phyloP scores from a whole-genome alignment of 2,797 vertebrate genomes.

The Vespertilio murinus region DNA sequence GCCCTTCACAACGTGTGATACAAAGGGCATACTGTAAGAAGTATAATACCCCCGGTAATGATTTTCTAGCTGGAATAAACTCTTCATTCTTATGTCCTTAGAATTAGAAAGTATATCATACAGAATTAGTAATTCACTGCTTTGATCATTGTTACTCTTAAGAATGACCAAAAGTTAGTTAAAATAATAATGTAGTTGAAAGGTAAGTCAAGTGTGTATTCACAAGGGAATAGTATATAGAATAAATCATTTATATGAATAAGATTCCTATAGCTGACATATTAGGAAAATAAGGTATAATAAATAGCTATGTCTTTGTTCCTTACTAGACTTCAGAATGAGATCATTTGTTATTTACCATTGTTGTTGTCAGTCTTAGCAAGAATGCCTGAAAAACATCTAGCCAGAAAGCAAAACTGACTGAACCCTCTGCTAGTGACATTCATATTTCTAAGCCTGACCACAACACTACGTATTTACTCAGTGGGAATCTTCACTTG shows the following conservation, averaged over 20 bases:
- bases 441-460: neutral
- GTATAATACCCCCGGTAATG: neutral
- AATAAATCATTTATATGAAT: slow-evolving; percentile 29
- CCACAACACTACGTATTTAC: neutral
- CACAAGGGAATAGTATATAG: neutral
- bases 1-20: neutral
- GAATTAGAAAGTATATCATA: neutral
- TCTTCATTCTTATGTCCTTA: neutral
- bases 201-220: neutral
- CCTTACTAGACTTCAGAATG: neutral
- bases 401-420: neutral
- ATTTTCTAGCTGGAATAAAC: slow-evolving; percentile 2
- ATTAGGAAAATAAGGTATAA: neutral
- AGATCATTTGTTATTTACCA: neutral
- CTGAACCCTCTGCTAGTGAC: neutral
- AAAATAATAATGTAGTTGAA: slow-evolving; percentile 13
- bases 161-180: slow-evolving; percentile 30
- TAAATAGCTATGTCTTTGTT: slow-evolving; percentile 10
- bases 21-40: neutral
- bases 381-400: neutral
- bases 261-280: neutral
- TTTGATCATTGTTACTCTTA: slow-evolving; percentile 4
- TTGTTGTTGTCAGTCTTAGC: neutral
- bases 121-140: slow-evolving; percentile 14
- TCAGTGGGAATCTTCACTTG: neutral